Evolutionary conservation across 2,797 vertebrate species (phyloP), one percentile per base, ranked within the genome.

Genomic region (Toxotes lorentzi): DNA sequence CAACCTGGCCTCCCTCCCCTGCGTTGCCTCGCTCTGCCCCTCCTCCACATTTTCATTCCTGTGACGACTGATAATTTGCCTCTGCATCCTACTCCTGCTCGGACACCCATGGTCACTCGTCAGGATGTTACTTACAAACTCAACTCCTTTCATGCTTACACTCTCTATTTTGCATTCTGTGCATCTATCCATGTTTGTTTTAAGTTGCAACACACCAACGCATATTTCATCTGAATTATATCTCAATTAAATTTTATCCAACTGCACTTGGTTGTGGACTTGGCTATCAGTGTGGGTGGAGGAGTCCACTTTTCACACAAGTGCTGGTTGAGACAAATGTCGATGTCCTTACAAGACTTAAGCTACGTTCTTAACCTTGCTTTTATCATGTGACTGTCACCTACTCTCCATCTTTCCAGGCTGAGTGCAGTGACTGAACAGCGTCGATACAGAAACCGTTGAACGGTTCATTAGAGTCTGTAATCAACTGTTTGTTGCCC

Each of bases 391-490:
- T 50, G 70, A 61, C 60, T 57, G 7, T 61, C 19, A 7, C 32
- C 45, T 56, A 32, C 53, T 34, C 27, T n/a, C 51, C 17, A 41
- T 27, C 23, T 63, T 45, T 58, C 13, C 0, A 21, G 40, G 71
- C 67, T 72, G 34, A 48, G 50, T 70, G 34, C 45, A 65, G 1
- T 67, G 69, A 85, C 67, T 84, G 53, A 72, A 79, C 27, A 11
- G 17, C 8, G 3, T 67, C 67, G 53, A 70, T 69, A 66, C 23
- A 75, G 71, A 67, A 83, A 83, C 70, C 73, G 76, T 57, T 70
- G 70, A 83, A 64, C 12, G n/a, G 69, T 74, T 91, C 78, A 80
- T 88, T 79, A 82, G 57, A 79, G 81, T 57, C 68, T 76, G 64
- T 80, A 84, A 81, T 81, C 79, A 58, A 53, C 74, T 78, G 67